Conservation (phyloP, 2,797 vertebrate species). For the Enteromius afrohamiltoni region DNA sequence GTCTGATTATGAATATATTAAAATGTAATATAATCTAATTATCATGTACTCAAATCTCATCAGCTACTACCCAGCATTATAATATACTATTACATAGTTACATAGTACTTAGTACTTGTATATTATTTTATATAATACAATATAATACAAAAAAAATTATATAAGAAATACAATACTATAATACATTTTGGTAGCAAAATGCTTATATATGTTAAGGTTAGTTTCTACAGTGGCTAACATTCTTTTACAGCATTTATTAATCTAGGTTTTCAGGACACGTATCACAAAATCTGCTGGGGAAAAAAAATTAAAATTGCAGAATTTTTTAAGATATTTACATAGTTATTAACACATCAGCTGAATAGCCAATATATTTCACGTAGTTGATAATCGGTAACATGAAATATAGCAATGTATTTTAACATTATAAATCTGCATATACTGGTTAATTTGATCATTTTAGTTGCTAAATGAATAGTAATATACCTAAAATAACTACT, state of each 20-base stretch:
- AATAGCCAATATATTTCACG: background rate
- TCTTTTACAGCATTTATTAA: background rate
- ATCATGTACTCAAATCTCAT: background rate
- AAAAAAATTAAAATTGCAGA: too few relatives aligned
- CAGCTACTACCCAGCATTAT: background rate
- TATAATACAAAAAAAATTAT: too few relatives aligned
- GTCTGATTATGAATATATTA: background rate
- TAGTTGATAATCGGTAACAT: background rate
- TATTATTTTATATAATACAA: background rate
- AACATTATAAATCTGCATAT: background rate
- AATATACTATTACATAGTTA: background rate
- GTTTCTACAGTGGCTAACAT: background rate
- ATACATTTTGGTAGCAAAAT: background rate
- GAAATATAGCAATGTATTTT: background rate
- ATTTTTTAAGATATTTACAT: too few relatives aligned
- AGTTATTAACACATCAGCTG: background rate
- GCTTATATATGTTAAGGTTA: background rate
- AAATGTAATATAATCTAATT: background rate
- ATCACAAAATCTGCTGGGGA: background rate
- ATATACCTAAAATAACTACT: background rate
- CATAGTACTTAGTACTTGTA: too few relatives aligned
- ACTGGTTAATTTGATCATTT: background rate
- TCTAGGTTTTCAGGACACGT: background rate
- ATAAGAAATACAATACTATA: background rate
- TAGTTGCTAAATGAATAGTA: background rate